Conservation (phyloP, 2,888 invertebrate species). For the Tenthredo amoena region DNA sequence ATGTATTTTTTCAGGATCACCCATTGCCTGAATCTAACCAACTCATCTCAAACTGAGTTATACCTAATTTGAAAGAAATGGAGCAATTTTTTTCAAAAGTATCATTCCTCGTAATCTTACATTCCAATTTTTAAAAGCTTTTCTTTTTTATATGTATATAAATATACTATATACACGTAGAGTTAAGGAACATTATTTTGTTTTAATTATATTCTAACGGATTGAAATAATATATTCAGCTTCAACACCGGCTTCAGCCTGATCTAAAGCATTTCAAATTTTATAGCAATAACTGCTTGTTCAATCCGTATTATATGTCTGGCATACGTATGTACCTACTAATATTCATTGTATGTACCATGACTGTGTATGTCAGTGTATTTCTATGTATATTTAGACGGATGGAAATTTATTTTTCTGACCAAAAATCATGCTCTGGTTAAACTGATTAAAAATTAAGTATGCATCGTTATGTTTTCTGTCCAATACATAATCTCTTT, state of each 20-base stretch:
- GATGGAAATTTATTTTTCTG: not conserved
- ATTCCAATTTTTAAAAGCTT: constrained; percentile 29
- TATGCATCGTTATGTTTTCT: not conserved
- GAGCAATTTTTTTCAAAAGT: not conserved
- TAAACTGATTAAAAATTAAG: not conserved
- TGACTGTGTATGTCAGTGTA: not conserved
- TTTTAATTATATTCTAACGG: not conserved
- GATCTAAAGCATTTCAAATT: too few relatives aligned
- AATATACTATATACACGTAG: not conserved
- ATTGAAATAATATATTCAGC: not conserved
- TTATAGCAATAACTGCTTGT: not conserved
- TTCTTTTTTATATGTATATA: not conserved
- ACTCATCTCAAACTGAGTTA: constrained; percentile 6
- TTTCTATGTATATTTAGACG: not conserved
- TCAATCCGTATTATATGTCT: not conserved
- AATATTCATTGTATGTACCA: constrained; percentile 9
- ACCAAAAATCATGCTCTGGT: not conserved
- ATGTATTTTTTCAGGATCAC: constrained; percentile 70
- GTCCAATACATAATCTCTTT: not conserved
- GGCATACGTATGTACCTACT: not conserved
- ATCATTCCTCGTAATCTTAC: constrained; percentile 23
- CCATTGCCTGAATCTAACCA: constrained; percentile 63
- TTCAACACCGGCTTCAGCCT: not conserved
- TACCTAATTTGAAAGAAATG: constrained; percentile 16
- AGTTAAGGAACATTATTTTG: not conserved